Evolutionary conservation across 92 coral and sea anemone genomes (phyloP).

Genomic region (Palythoa grandiflora): DNA sequence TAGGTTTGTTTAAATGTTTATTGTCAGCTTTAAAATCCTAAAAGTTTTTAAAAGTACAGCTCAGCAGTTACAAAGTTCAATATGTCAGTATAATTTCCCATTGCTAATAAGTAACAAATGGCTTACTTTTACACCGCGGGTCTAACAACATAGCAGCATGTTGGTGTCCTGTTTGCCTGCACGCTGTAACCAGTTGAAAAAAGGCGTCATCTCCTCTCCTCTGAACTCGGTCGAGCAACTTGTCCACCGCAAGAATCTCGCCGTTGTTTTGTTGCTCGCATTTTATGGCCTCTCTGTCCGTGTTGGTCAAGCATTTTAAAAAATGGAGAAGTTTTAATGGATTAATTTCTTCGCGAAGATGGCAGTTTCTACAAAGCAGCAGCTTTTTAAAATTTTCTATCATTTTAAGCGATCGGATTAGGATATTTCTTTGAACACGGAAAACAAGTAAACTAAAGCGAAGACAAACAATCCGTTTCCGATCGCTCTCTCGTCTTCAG

Average conservation of each 20-base stretch:
- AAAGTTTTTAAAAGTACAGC: no score
- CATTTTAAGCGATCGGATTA: background rate
- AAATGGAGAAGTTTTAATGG: background rate
- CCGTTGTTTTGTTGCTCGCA: background rate
- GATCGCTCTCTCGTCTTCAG: no score
- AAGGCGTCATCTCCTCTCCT: background rate
- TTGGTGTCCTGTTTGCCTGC: conserved; percentile 19
- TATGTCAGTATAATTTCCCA: no score
- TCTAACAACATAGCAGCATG: conserved; percentile 36
- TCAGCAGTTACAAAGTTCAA: no score
- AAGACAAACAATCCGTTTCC: background rate
- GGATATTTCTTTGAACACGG: background rate
- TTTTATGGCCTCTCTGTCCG: background rate
- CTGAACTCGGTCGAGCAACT: background rate
- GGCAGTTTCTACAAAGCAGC: background rate
- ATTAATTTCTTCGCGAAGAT: conserved; percentile 4
- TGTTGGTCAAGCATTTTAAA: background rate
- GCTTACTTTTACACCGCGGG: conserved; percentile 15
- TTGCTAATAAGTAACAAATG: background rate
- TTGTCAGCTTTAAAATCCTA: no score
- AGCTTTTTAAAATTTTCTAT: background rate
- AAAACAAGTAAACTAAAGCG: no score
- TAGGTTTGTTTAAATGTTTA: no score
- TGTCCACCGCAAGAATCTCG: background rate
- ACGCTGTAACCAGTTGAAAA: background rate